Evolutionary conservation across 2,113 vertebrate species (phyloP).

Genomic region (Brienomyrus brachyistius): DNA sequence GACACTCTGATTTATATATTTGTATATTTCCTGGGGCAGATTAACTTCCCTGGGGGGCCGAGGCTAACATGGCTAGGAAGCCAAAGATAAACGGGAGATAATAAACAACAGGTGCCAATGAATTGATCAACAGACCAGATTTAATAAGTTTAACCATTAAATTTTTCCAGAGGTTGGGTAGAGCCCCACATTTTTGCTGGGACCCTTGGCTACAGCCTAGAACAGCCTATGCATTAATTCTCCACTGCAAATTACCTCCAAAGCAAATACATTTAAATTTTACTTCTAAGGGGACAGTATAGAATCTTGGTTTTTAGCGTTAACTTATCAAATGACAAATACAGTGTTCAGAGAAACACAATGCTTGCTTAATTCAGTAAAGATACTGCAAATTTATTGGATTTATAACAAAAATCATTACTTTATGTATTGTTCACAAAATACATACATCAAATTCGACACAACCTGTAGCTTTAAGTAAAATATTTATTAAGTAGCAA

Average conservation of each 20-base stretch:
- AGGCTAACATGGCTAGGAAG: neutral
- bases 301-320: neutral
- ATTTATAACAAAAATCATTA: neutral
- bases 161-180: neutral
- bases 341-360: neutral
- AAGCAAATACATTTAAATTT: neutral
- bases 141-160: neutral
- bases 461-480: neutral
- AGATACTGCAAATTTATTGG: neutral
- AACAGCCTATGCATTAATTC: neutral
- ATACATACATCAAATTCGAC: neutral
- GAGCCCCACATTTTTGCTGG: neutral
- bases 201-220: neutral
- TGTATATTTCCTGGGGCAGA: neutral
- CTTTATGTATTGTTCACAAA: neutral
- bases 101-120: neutral
- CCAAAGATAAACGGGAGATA: neutral
- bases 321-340: neutral
- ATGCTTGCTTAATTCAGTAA: neutral
- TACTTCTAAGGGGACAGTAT: neutral
- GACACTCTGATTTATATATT: neutral
- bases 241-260: neutral
- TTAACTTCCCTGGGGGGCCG: neutral
- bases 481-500: neutral
- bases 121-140: neutral